Conservation (phyloP, 2,888 invertebrate genomes). For the Acholoe squamosa region DNA sequence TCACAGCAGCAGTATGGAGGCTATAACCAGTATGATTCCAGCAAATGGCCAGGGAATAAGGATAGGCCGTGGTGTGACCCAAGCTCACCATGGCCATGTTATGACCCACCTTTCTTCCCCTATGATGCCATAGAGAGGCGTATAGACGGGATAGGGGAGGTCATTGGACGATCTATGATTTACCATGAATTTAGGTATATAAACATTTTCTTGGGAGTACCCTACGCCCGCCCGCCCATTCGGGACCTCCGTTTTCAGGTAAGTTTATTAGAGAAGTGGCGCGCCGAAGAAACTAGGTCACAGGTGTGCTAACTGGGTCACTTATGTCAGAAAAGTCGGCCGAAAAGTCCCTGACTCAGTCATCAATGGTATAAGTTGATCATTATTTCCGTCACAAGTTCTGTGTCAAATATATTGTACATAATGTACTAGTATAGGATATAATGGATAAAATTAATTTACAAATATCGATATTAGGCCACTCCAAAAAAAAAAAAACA, state of each 20-base stretch:
- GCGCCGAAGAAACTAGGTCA: background rate
- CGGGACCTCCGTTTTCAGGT: conserved; percentile 83
- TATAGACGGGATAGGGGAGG: conserved; percentile 67
- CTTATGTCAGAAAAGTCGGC: background rate
- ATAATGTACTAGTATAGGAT: too few species aligned
- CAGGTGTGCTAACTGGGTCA: background rate
- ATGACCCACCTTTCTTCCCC: conserved; percentile 70
- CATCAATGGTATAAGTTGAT: too few species aligned
- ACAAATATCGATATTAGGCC: too few species aligned
- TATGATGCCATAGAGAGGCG: conserved; percentile 68
- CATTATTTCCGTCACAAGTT: too few species aligned
- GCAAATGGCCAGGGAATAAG: conserved; percentile 60
- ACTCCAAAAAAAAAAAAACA: too few species aligned
- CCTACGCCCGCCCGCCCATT: conserved; percentile 83
- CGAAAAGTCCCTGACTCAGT: too few species aligned
- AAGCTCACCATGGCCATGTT: conserved; percentile 67
- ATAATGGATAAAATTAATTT: too few species aligned
- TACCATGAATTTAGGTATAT: conserved; percentile 70
- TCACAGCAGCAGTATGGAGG: conserved; percentile 24
- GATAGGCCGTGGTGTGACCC: conserved; percentile 66
- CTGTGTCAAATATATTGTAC: too few species aligned
- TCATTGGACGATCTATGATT: conserved; percentile 70
- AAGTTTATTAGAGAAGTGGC: background rate
- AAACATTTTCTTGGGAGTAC: conserved; percentile 83
- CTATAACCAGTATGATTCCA: conserved; percentile 23